Conservation (phyloP, 1,140 invertebrate genomes). For the Brachionus manjavacas region DNA sequence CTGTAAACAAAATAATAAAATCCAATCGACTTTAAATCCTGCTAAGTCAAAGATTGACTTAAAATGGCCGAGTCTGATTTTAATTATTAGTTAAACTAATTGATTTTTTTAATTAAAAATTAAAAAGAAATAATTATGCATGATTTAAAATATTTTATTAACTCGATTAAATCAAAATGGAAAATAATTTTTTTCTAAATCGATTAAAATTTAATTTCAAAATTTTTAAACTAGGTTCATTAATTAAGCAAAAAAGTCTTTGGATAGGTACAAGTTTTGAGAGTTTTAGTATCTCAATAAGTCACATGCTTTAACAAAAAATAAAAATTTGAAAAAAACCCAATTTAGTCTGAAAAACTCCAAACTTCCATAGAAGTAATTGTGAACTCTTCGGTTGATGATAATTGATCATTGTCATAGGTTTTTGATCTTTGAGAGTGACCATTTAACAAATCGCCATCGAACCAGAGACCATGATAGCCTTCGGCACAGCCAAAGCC, state of each 20-base stretch:
- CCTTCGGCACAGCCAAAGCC: slow-evolving; percentile 94
- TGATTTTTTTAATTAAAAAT: too few species aligned
- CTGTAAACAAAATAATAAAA: too few species aligned
- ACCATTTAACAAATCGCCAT: slow-evolving; percentile 90
- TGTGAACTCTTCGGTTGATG: slow-evolving; percentile 86
- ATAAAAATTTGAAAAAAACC: background rate
- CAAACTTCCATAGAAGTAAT: slow-evolving; percentile 91
- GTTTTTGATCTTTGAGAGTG: slow-evolving; percentile 87
- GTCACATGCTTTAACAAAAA: background rate
- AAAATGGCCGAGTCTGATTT: too few species aligned
- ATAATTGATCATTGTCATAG: slow-evolving; percentile 86
- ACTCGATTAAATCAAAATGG: background rate
- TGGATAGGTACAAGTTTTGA: background rate
- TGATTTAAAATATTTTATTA: background rate
- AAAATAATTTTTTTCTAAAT: background rate
- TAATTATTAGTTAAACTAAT: too few species aligned
- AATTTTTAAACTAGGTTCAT: background rate
- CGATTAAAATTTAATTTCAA: background rate
- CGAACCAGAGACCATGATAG: slow-evolving; percentile 92
- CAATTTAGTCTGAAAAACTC: slow-evolving; percentile 66
- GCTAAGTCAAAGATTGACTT: too few species aligned
- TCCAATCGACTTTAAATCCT: too few species aligned
- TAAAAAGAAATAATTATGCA: too few species aligned
- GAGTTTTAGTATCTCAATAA: background rate
- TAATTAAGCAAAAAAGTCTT: background rate